Percentiles rank a stretch among this genome's conserved stretches.
phyloP scores from a whole-genome alignment of 2,797 vertebrate species.

The Denticeps clupeoides region DNA sequence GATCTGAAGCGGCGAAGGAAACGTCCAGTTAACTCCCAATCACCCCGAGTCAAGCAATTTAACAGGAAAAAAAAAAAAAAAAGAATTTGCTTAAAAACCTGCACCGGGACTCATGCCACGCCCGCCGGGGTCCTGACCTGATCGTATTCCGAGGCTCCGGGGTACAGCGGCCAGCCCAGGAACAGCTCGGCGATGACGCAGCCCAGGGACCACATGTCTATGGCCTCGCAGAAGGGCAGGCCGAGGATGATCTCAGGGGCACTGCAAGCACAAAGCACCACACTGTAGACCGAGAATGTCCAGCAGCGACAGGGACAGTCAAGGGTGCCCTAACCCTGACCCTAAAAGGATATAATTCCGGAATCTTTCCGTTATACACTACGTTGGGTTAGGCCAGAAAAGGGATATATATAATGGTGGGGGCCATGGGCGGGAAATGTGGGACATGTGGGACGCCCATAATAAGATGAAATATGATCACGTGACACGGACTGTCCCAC shows the following conservation, averaged over 20 bases:
- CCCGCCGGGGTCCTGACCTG: constrained; percentile 88
- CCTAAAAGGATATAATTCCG: no score
- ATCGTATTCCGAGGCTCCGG: constrained; percentile 94
- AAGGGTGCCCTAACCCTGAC: no score
- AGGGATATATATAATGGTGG: no score
- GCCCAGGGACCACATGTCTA: constrained; percentile 98
- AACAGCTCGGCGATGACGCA: constrained; percentile 97
- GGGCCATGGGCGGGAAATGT: no score
- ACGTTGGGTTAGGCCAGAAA: no score
- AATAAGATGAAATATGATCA: no score
- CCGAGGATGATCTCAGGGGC: constrained; percentile 98
- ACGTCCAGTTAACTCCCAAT: background rate
- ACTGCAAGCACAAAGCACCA: constrained; percentile 45
- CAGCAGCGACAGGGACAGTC: no score
- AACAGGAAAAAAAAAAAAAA: background rate
- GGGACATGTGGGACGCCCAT: no score
- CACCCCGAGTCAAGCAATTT: background rate
- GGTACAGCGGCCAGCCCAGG: constrained; percentile 93
- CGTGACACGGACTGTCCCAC: no score
- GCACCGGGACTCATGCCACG: no score
- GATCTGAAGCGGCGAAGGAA: constrained; percentile 59
- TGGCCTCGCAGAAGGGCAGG: constrained; percentile 92
- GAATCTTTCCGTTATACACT: no score
- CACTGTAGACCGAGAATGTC: no score
- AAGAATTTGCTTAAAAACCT: background rate